Evolutionary conservation across 2,113 vertebrate species (phyloP), one percentile per base, ranked within the genome.

Genomic region (Cricetomys ansorgei): DNA sequence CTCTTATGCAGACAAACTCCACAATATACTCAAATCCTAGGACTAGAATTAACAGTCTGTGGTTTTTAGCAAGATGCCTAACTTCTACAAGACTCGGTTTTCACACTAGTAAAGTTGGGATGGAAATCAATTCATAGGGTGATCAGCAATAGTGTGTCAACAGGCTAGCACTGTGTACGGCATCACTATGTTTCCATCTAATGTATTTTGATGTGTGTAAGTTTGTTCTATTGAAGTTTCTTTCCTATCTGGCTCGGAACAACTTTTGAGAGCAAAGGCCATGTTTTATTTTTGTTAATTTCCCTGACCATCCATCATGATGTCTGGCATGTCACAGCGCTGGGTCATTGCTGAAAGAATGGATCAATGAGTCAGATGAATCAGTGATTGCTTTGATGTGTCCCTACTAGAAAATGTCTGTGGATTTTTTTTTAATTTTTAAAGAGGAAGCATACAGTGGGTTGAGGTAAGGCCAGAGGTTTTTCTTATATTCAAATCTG

Each of bases 401-500:
- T 93, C 15, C 19, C 64, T 75, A 57, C 37, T 75, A 64, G 88
- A 89, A 93, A 88, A 89, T 95, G 88, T 85, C 43, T 93, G 87
- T 94, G 37, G 76, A 64, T 57, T 83, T 81, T 83, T 15, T 79
- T 73, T 79, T 95, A 92, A 79, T 8, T 16, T 16, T 9, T 55
- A 91, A 86, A 81, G 34, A 11, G 40, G 76, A 91, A 88, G 16
- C 62, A 84, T 96, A 62, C 59, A 80, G 31, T 65, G 70, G 50
- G 40, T 88, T 70, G 94, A 72, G 50, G 29, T 45, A 91, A 85
- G 45, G 72, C 81, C 86, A 81, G 57, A 34, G 81, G 37, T 70
- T 88, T 77, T 85, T 80, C 65, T 62, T 90, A 83, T 43, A 25
- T 11, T 4, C 34, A 84, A 55, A 37, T 86, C 69, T 89, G 62